Evolutionary conservation across 2,888 invertebrate genomes (phyloP), one percentile per base, ranked within the genome.

Genomic region (Melieria crassipennis): DNA sequence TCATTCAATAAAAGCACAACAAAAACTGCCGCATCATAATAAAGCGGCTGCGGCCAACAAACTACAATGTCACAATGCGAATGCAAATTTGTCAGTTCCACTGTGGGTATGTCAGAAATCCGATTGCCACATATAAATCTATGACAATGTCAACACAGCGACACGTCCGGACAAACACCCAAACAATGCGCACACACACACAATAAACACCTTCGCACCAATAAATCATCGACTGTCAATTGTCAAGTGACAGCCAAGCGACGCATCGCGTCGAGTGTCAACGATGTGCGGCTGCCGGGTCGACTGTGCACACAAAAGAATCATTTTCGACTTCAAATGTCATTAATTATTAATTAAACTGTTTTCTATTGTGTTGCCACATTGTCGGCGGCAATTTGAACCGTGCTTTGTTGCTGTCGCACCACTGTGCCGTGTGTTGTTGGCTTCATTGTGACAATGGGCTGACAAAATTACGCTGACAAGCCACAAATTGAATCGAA

Each of bases 311-410:
- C 62, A 9, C 52, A 65, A 55, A 52, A 56, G 63, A 50, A 16
- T 57, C 58, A 67, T 57, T 57, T 63, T 30, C n/a, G 61, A 64
- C 64, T 58, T 71, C 67, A 64, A 63, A 68, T 61, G 63, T 60
- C 61, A 69, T 65, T 69, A 65, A 61, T 72, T 65, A 69, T 64
- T 69, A 72, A 69, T 72, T 69, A 72, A 72, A 69, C 50, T 69
- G 67, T 68, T 65, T 70, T 70, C 70, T 58, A 65, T 70, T 70
- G 70, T 65, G 70, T 52, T 58, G 65, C 43, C 65, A 50, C 50
- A 57, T 65, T 57, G 65, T 64, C 47, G 13, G 16, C 13, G 48
- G 13, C 6, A 30, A 7, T 45, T 42, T 9, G n/a, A 50, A 11
- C 3, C 52, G 10, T 3, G 52, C n/a, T 50, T 50, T n/a, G 52